phyloP scores from a whole-genome alignment of 64 coral and sea anemone genomes.

The Dendrophyllia cribrosa region DNA sequence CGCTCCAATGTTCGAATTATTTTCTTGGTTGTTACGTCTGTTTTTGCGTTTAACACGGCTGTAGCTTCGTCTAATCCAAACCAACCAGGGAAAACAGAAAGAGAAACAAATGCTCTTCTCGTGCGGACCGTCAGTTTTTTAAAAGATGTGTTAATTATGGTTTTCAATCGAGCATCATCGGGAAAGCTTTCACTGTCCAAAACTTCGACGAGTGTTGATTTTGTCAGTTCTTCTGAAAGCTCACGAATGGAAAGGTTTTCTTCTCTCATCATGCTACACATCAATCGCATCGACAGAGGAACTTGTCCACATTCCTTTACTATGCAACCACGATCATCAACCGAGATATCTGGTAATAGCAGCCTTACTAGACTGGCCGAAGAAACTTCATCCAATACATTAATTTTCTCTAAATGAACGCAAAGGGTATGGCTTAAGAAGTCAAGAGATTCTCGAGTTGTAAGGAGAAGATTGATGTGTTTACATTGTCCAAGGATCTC shows the following conservation, averaged over 20 bases:
- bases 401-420: not conserved
- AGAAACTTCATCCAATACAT: not conserved
- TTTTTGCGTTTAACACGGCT: not conserved
- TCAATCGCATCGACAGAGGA: slow-evolving; percentile 14
- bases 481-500: not conserved
- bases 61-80: not conserved
- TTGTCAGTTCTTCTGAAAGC: not conserved
- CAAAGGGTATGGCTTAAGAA: not conserved
- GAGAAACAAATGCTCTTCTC: not conserved
- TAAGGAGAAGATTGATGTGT: slow-evolving; percentile 1
- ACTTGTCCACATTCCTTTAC: not conserved
- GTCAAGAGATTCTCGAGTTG: not conserved
- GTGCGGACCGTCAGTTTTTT: not conserved
- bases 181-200: not conserved
- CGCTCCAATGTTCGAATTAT: not conserved
- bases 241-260: not conserved
- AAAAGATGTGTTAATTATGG: not conserved
- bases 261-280: not conserved
- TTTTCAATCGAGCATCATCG: not conserved
- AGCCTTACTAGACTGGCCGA: not conserved
- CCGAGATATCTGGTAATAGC: not conserved
- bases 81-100: not conserved
- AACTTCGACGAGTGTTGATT: not conserved
- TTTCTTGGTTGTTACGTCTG: not conserved
- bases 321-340: not conserved